Base-by-base conservation (phyloP, 2,888 invertebrate species). In the Lasioglossum marginatum region DNA sequence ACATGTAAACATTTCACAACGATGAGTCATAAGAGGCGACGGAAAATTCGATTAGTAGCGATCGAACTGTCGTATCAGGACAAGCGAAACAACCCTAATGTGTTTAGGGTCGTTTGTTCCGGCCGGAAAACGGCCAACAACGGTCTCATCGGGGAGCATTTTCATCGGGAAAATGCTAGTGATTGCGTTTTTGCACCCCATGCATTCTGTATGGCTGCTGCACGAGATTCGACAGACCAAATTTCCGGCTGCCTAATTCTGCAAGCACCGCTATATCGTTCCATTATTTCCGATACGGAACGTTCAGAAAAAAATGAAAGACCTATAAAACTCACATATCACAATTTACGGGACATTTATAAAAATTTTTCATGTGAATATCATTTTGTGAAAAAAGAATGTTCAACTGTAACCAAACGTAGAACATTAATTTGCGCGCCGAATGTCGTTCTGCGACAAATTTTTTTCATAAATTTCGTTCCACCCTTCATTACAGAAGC, bases 101-200 rank as follows among this genome's bases (percentile, higher is more conserved):
- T 77, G 81, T 88, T 89, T 89, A 89, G 90, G 90, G 81, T 89
- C 88, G 76, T 86, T 89, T 86, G 89, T 87, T 82, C 80, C 83
- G 86, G 45, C 88, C 88, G 88, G 88, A 74, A 85, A 89, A 85
- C 79, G 78, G 72, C 77, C 88, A 78, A 86, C 81, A 89, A 86
- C 88, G 78, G 86, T 82, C 89, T 89, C 87, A 83, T 89, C 82
- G 66, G 81, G 43, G 85, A 72, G 72, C 81, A 87, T 80, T 85
- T 85, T 77, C 81, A 73, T 76, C 83, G 60, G 79, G 88, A 82
- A 89, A 89, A 81, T 66, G 63, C 70, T 79, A 60, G 63, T 79
- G 81, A 89, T 89, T 89, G 83, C 78, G 78, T 89, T 89, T 87
- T 87, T 71, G 40, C 79, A 40, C 70, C 45, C 77, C 79, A 79